Conservation (phyloP, 2,888 invertebrate species). For the Ypsolopha sequella region DNA sequence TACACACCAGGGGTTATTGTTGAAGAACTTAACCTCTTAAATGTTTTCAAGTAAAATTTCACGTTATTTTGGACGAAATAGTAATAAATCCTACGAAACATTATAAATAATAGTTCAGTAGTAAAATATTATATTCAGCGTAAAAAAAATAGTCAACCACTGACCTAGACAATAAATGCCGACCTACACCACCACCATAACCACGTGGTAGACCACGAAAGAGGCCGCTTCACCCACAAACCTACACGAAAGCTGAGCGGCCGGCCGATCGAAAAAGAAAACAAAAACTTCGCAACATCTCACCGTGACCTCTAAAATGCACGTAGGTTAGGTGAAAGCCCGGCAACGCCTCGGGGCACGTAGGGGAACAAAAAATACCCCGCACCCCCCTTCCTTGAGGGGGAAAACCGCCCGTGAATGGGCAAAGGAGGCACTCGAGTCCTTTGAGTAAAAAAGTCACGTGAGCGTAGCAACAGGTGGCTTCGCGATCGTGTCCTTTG, state of each 20-base stretch:
- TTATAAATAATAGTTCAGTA: no score
- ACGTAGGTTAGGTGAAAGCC: constrained; percentile 62
- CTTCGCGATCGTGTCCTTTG: constrained; percentile 60
- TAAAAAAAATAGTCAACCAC: no score
- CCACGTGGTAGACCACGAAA: background rate
- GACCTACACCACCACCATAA: no score
- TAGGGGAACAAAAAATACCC: constrained; percentile 65
- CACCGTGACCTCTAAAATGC: constrained; percentile 68
- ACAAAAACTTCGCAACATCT: constrained; percentile 56
- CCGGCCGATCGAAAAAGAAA: constrained; percentile 37
- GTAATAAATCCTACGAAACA: no score
- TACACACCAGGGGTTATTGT: no score
- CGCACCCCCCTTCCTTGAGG: constrained; percentile 52
- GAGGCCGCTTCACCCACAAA: constrained; percentile 6
- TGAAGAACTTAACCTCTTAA: no score
- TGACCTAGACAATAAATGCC: no score
- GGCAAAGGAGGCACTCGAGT: constrained; percentile 66
- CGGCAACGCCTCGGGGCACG: constrained; percentile 43
- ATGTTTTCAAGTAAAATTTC: no score
- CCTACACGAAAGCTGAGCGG: constrained; percentile 36
- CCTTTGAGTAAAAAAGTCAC: constrained; percentile 70
- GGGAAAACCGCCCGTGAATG: constrained; percentile 65
- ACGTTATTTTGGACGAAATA: no score
- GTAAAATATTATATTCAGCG: no score
- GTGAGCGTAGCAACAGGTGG: constrained; percentile 68